These are phyloP conservation scores for Melipona quadrifasciata DNA, from an alignment of 1,140 invertebrate genomes.

Conservation along the genomic window DNA sequence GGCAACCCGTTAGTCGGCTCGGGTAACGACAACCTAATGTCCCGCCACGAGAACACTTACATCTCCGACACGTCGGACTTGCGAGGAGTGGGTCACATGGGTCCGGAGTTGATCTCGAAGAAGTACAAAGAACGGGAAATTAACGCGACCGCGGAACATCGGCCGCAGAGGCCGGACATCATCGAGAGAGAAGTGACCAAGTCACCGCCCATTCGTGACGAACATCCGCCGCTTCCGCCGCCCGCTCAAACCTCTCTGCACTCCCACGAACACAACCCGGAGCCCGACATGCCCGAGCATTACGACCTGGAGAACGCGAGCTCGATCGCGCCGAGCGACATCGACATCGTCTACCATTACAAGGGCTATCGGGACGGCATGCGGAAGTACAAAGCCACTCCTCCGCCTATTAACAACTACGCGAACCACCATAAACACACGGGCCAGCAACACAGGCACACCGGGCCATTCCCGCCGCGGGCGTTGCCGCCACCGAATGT, in stretches of 20 bases:
- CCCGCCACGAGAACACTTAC: conserved; percentile 79
- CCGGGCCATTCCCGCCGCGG: conserved; percentile 86
- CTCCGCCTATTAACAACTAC: conserved; percentile 87
- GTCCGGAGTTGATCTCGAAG: conserved; percentile 91
- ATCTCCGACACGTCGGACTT: conserved; percentile 78
- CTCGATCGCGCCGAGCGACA: conserved; percentile 98
- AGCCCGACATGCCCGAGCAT: conserved; percentile 94
- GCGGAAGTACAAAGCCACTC: conserved; percentile 92
- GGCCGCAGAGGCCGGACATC: conserved; percentile 93
- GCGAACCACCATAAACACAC: conserved; percentile 89
- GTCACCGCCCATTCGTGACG: conserved; percentile 88
- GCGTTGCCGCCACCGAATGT: conserved; percentile 86
- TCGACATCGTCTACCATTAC: conserved; percentile 98
- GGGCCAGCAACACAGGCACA: conserved; percentile 87
- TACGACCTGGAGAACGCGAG: conserved; percentile 98
- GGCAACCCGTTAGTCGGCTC: conserved; percentile 72
- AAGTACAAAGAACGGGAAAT: conserved; percentile 94
- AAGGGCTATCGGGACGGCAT: conserved; percentile 95
- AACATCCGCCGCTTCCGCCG: conserved; percentile 88
- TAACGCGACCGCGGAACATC: conserved; percentile 83
- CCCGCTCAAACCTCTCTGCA: conserved; percentile 85
- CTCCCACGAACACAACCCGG: conserved; percentile 85
- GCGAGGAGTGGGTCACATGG: conserved; percentile 86
- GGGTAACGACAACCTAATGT: conserved; percentile 74
- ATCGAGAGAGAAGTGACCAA: conserved; percentile 94